These are phyloP conservation scores for Clarias pachynema DNA, from an alignment of 2,797 vertebrate genomes.

Conservation along the genomic window DNA sequence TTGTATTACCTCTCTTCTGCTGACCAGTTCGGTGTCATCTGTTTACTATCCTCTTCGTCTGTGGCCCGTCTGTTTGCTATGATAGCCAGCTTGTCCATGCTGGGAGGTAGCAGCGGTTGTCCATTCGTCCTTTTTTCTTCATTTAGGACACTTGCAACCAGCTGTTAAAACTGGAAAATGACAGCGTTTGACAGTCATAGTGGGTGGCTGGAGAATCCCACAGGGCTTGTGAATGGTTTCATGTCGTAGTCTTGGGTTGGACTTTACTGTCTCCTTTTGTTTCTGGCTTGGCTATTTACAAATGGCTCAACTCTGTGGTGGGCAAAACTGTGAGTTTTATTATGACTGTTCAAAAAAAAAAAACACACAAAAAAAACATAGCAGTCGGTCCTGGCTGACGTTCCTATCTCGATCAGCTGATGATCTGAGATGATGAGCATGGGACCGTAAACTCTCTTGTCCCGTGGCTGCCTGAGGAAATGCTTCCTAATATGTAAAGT, in stretches of 20 bases:
- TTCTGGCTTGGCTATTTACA: slow-evolving; percentile 21
- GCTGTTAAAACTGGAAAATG: slow-evolving; percentile 49
- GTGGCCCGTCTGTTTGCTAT: slow-evolving; percentile 19
- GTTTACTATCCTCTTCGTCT: slow-evolving; percentile 24
- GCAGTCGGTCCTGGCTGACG: slow-evolving; percentile 16
- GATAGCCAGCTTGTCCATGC: slow-evolving; percentile 40
- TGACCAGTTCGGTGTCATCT: slow-evolving; percentile 18
- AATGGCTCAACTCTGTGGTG: slow-evolving; percentile 8
- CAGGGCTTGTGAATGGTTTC: slow-evolving; percentile 41
- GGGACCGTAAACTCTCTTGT: neutral
- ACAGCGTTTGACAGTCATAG: slow-evolving; percentile 43
- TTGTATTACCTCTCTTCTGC: slow-evolving; percentile 18
- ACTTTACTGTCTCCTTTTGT: slow-evolving; percentile 39
- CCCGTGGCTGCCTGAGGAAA: neutral
- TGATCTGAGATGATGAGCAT: neutral
- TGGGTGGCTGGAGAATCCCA: slow-evolving; percentile 51
- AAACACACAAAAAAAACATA: neutral
- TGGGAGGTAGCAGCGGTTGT: slow-evolving; percentile 43
- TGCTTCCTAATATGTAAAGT: neutral
- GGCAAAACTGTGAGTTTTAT: slow-evolving; percentile 24
- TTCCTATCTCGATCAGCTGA: slow-evolving; percentile 16
- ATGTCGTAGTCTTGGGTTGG: slow-evolving; percentile 29
- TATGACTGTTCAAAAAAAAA: neutral
- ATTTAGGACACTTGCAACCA: slow-evolving; percentile 35
- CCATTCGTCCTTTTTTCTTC: slow-evolving; percentile 21